Percentiles rank a stretch among this genome's conserved stretches.
Evolutionary conservation across 1,140 invertebrate species (phyloP).

Genomic region (Grapholita molesta): DNA sequence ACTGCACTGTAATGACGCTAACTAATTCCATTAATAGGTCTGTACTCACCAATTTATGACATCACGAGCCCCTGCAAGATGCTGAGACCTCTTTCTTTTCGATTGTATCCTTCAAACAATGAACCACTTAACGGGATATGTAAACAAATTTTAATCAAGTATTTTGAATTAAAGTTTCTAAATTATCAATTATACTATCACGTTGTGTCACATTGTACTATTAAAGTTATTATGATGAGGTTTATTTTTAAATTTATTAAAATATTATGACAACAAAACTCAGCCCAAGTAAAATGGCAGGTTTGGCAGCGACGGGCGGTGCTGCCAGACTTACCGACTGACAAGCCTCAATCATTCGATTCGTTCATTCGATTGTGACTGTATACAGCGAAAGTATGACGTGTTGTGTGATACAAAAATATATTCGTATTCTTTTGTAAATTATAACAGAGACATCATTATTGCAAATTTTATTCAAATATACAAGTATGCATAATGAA

Average conservation of each 20-base stretch:
- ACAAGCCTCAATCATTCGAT: not conserved
- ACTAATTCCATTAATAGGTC: not conserved
- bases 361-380: not conserved
- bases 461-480: too few species aligned
- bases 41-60: conserved; percentile 8
- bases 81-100: conserved; percentile 8
- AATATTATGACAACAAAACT: conserved; percentile 15
- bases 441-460: too few species aligned
- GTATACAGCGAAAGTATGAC: too few species aligned
- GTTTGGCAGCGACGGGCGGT: conserved; percentile 8
- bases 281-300: conserved; percentile 9
- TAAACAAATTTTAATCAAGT: not conserved
- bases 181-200: not conserved
- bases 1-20: not conserved
- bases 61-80: not conserved
- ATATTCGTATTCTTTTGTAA: too few species aligned
- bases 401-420: too few species aligned
- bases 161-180: not conserved
- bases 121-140: conserved; percentile 4
- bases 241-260: not conserved
- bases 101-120: not conserved
- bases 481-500: too few species aligned
- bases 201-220: not conserved
- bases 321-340: conserved; percentile 1
- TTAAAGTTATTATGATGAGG: not conserved